Percentiles rank a stretch among this genome's conserved stretches.
These are phyloP conservation scores for Drosophila merina DNA, from an alignment of 2,888 invertebrate genomes.

Conservation along the genomic window DNA sequence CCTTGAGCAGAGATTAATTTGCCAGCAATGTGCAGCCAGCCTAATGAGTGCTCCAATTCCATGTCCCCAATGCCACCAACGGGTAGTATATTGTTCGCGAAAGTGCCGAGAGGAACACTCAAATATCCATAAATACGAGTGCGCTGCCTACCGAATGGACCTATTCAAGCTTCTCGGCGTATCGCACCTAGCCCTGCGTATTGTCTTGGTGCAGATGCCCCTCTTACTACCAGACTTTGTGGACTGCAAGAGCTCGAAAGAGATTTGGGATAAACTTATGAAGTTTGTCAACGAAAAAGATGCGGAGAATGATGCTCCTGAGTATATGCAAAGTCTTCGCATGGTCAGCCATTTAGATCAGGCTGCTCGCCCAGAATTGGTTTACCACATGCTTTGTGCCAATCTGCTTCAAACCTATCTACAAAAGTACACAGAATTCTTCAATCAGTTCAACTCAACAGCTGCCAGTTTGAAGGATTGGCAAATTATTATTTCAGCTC, in stretches of 20 bases:
- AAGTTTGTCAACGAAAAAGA: not conserved
- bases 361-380: slow-evolving; percentile 86
- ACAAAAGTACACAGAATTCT: slow-evolving; percentile 87
- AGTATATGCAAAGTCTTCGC: slow-evolving; percentile 59
- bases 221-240: slow-evolving; percentile 84
- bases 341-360: slow-evolving; percentile 89
- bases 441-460: slow-evolving; percentile 84
- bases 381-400: slow-evolving; percentile 82
- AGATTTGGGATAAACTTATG: slow-evolving; percentile 65
- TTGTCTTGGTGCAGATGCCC: slow-evolving; percentile 85
- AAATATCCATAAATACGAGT: slow-evolving; percentile 89
- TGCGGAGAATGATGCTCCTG: not conserved
- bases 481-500: slow-evolving; percentile 86
- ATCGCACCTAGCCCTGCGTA: slow-evolving; percentile 85
- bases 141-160: slow-evolving; percentile 86
- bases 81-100: slow-evolving; percentile 88
- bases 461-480: slow-evolving; percentile 77
- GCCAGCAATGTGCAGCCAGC: slow-evolving; percentile 89
- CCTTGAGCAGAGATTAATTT: slow-evolving; percentile 85
- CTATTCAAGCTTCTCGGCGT: slow-evolving; percentile 91
- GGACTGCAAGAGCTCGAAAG: not conserved
- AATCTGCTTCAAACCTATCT: slow-evolving; percentile 88
- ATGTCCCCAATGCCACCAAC: slow-evolving; percentile 87
- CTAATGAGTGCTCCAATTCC: slow-evolving; percentile 87
- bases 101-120: slow-evolving; percentile 86